phyloP scores from a whole-genome alignment of 1,140 invertebrate species.

The Pentalonia nigronervosa region DNA sequence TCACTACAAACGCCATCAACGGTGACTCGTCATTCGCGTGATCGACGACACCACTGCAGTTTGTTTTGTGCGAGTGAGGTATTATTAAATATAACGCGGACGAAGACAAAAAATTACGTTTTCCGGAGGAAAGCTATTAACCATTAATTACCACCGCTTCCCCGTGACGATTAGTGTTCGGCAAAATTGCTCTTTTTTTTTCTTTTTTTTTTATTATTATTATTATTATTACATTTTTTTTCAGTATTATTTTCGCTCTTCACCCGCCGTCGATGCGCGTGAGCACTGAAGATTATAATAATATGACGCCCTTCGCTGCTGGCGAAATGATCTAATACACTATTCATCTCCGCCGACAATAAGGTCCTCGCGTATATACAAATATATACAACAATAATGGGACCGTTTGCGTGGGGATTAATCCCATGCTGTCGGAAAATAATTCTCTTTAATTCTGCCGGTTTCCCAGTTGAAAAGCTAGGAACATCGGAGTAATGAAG shows the following conservation, averaged over 20 bases:
- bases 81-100: background rate
- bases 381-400: background rate
- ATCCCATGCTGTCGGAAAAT: background rate
- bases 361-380: background rate
- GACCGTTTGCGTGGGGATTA: background rate
- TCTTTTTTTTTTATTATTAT: background rate
- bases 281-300: no score
- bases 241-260: background rate
- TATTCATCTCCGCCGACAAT: no score
- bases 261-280: no score
- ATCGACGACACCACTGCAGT: background rate
- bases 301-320: no score
- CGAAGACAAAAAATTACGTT: background rate
- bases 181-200: background rate
- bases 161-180: background rate
- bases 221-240: background rate
- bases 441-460: background rate
- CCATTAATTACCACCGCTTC: background rate
- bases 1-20: background rate
- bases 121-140: background rate
- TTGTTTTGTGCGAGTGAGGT: background rate
- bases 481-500: background rate
- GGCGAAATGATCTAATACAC: no score
- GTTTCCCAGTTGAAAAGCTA: background rate
- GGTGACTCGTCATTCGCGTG: background rate